A percentile compares a stretch with the other conserved stretches of the same genome.
These are phyloP conservation scores for Drosophila arizonae DNA, from an alignment of 1,140 invertebrate genomes.

Conservation along the genomic window DNA sequence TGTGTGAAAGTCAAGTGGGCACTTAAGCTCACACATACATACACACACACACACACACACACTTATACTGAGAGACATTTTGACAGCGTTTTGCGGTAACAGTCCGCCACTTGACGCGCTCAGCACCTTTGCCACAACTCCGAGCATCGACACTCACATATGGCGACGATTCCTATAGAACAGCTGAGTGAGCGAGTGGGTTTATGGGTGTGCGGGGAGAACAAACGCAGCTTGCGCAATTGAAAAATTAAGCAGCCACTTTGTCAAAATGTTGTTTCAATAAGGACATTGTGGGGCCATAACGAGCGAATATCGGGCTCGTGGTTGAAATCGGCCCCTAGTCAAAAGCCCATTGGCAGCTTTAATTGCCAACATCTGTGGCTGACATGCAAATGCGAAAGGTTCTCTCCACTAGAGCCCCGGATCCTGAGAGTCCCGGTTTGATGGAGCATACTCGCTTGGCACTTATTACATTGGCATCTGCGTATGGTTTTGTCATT, in stretches of 20 bases:
- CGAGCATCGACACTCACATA: conserved; percentile 2
- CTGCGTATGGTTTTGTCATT: conserved; percentile 79
- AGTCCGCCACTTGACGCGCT: conserved; percentile 61
- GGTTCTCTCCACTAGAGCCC: conserved; percentile 48
- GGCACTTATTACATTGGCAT: conserved; percentile 78
- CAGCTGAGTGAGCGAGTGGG: background rate
- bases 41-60: conserved; percentile 40
- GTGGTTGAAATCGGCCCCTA: background rate
- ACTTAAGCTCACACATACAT: conserved; percentile 53
- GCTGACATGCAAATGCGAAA: conserved; percentile 75
- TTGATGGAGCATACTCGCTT: conserved; percentile 75
- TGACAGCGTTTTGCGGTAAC: conserved; percentile 72
- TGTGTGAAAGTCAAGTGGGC: conserved; percentile 71
- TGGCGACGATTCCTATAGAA: background rate
- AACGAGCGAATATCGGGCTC: conserved; percentile 10
- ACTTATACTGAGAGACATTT: conserved; percentile 29
- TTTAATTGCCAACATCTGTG: conserved; percentile 77
- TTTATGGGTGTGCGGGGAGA: background rate
- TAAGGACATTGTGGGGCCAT: conserved; percentile 29
- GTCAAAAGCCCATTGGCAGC: conserved; percentile 40
- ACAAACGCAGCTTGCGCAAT: conserved; percentile 51
- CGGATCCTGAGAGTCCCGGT: conserved; percentile 2
- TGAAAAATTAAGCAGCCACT: conserved; percentile 81
- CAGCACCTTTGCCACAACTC: conserved; percentile 45
- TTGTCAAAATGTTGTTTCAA: conserved; percentile 76